Evolutionary conservation across 2,113 vertebrate species (phyloP).

Genomic region (Sisor rabdophorus): DNA sequence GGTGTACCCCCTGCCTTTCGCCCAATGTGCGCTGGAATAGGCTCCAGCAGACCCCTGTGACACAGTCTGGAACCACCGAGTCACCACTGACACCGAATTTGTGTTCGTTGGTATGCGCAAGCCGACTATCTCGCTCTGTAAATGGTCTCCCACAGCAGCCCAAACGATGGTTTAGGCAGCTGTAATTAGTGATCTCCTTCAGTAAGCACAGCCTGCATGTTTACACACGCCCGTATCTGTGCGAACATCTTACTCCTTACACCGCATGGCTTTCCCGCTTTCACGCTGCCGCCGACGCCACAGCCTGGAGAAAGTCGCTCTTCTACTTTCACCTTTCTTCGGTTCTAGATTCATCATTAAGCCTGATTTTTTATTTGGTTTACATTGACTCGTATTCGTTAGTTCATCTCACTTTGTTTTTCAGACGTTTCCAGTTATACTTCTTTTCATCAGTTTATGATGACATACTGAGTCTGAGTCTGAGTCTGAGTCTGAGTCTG

Average conservation of each 20-base stretch:
- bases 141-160: not conserved
- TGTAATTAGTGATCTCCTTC: not conserved
- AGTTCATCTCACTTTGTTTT: constrained; percentile 1
- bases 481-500: no score
- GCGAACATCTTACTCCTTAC: not conserved
- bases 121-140: no score
- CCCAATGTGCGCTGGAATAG: no score
- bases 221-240: not conserved
- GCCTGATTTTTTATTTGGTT: constrained; percentile 34
- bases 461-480: no score
- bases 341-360: constrained; percentile 36
- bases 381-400: constrained; percentile 17
- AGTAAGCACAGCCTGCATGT: not conserved
- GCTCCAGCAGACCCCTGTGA: no score
- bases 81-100: not conserved
- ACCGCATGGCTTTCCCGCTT: not conserved
- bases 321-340: not conserved
- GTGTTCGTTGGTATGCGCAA: not conserved
- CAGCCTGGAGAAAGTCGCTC: not conserved
- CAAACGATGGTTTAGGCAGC: not conserved
- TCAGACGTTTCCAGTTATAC: no score
- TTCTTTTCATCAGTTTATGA: no score
- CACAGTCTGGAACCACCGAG: not conserved
- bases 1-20: no score
- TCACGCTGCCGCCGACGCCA: not conserved